A percentile compares a stretch with the other conserved stretches of the same genome.
Conservation (phyloP, 2,888 invertebrate genomes). For the Rambutsinella grinnellia region DNA sequence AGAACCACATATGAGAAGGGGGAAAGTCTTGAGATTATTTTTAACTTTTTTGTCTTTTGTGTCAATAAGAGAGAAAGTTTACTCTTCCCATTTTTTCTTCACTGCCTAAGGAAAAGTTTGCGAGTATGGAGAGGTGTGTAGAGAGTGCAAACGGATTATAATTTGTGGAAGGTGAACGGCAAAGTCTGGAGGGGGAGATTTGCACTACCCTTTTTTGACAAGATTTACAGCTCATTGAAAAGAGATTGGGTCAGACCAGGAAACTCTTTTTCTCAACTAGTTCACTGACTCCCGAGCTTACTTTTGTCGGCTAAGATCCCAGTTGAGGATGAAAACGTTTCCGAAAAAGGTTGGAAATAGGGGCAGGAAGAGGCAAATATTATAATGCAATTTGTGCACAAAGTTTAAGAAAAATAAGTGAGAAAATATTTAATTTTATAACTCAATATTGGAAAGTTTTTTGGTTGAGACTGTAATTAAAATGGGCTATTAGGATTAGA, state of each 20-base stretch:
- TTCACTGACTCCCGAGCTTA: too few species aligned
- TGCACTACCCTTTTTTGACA: constrained; percentile 37
- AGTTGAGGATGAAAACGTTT: too few species aligned
- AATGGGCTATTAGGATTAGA: too few species aligned
- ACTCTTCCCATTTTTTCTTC: too few species aligned
- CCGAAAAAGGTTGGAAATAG: too few species aligned
- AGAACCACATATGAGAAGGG: neutral
- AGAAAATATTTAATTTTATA: too few species aligned
- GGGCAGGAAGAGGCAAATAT: too few species aligned
- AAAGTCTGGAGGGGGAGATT: constrained; percentile 4
- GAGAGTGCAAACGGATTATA: constrained; percentile 41
- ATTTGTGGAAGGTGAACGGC: constrained; percentile 14
- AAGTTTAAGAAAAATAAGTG: too few species aligned
- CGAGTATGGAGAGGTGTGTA: neutral
- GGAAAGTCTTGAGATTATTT: neutral
- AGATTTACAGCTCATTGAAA: constrained; percentile 58
- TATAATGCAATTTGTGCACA: too few species aligned
- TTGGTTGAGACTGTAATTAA: too few species aligned
- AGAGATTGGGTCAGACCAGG: constrained; percentile 43
- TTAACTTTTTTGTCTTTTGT: neutral
- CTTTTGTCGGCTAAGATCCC: too few species aligned
- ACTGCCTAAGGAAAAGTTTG: neutral
- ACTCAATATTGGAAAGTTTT: too few species aligned
- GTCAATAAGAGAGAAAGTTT: neutral
- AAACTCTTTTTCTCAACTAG: neutral